A percentile compares a stretch with the other conserved stretches of the same genome.
Evolutionary conservation across 2,888 invertebrate genomes (phyloP).

Genomic region (Cepaea hortensis): DNA sequence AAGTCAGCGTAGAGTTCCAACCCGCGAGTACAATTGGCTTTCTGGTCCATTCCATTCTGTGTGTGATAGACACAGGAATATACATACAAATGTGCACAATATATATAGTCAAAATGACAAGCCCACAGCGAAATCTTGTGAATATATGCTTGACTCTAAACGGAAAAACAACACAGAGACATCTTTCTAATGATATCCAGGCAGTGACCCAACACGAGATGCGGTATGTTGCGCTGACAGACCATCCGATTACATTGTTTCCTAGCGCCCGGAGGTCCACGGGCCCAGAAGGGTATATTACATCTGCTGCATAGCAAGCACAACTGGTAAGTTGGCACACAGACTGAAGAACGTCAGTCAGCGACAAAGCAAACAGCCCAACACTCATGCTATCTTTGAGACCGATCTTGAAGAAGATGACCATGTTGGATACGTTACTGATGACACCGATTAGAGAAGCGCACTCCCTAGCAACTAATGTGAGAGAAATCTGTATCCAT

Average conservation of each 20-base stretch:
- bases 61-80: background rate
- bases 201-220: conserved; percentile 31
- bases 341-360: conserved; percentile 10
- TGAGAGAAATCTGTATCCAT: background rate
- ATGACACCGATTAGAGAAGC: background rate
- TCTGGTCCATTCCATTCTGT: conserved; percentile 10
- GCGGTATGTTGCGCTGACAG: background rate
- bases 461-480: background rate
- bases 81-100: background rate
- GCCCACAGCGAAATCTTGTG: conserved; percentile 5
- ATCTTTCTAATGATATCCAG: conserved; percentile 20
- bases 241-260: background rate
- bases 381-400: background rate
- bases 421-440: conserved; percentile 22
- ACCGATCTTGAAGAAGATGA: conserved; percentile 22
- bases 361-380: conserved; percentile 18
- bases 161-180: conserved; percentile 29
- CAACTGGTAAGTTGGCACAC: background rate
- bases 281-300: background rate
- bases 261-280: background rate
- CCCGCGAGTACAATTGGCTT: too few species aligned
- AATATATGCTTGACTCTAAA: conserved; percentile 17
- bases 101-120: conserved; percentile 2
- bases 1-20: background rate
- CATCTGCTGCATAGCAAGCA: background rate